Evolutionary conservation across 2,888 invertebrate genomes (phyloP).

Genomic region (Stegophylla sp.): DNA sequence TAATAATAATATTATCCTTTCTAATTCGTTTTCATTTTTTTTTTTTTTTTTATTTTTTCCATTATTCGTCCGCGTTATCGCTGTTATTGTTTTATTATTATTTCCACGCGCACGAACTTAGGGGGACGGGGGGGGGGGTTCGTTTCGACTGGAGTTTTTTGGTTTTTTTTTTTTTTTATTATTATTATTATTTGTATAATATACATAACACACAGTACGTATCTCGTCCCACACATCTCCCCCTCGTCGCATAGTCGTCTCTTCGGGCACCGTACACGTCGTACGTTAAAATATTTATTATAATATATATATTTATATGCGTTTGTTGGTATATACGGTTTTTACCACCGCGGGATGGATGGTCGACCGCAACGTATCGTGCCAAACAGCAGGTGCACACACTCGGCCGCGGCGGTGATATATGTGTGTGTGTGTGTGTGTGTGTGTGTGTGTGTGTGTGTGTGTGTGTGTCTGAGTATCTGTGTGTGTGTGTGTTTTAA

Average conservation of each 20-base stretch:
- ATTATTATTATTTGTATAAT: neutral
- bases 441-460: neutral
- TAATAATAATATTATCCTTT: constrained; percentile 2
- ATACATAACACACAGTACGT: no score
- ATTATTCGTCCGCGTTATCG: no score
- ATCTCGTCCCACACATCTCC: constrained; percentile 10
- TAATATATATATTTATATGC: neutral
- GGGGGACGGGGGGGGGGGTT: neutral
- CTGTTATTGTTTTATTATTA: no score
- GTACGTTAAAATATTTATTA: neutral
- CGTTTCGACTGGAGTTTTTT: no score
- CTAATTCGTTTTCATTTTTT: neutral
- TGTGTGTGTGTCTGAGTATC: neutral
- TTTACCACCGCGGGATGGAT: neutral
- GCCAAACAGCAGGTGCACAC: constrained; percentile 42
- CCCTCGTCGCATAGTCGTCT: neutral
- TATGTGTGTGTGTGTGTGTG: neutral
- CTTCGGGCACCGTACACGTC: neutral
- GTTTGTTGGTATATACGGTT: neutral
- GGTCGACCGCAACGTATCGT: constrained; percentile 39
- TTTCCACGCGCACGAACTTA: neutral
- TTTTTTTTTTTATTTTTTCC: neutral
- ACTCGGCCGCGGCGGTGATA: neutral
- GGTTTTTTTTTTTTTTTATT: no score
- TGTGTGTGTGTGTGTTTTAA: neutral